Percentiles rank a stretch among this genome's conserved stretches.
phyloP scores from a whole-genome alignment of 2,888 invertebrate species.

The Eueremaeus valkanovi region DNA sequence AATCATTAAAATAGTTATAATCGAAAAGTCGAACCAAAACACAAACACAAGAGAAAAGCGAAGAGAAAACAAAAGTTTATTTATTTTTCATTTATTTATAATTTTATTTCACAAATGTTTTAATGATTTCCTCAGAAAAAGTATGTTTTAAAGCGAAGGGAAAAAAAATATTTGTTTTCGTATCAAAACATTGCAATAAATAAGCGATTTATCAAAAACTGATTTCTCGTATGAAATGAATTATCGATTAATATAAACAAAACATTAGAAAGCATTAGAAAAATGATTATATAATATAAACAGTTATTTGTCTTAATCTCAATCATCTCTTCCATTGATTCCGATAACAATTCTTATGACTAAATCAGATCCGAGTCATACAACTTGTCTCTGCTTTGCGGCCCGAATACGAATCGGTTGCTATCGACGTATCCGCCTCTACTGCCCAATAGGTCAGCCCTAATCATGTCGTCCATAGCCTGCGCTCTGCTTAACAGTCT shows the following conservation, averaged over 20 bases:
- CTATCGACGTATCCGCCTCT: no score
- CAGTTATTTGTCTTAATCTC: not conserved
- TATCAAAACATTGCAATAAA: no score
- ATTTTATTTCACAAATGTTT: not conserved
- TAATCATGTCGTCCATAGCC: no score
- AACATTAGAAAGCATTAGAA: not conserved
- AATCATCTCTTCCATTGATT: not conserved
- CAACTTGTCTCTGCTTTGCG: no score
- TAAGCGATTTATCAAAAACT: not conserved
- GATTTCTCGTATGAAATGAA: not conserved
- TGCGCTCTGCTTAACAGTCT: no score
- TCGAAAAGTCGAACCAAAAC: not conserved
- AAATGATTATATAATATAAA: no score
- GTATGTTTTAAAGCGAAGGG: not conserved
- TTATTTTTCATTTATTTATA: conserved; percentile 13
- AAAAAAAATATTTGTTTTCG: no score
- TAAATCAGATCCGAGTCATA: no score
- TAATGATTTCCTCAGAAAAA: not conserved
- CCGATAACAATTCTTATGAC: not conserved
- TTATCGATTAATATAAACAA: not conserved
- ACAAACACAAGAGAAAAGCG: not conserved
- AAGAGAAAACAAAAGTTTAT: not conserved
- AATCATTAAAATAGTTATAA: not conserved
- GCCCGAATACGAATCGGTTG: no score
- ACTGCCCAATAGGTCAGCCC: no score